These are phyloP conservation scores for Cheilosia vernalis DNA, from an alignment of 2,888 invertebrate genomes.

Conservation along the genomic window DNA sequence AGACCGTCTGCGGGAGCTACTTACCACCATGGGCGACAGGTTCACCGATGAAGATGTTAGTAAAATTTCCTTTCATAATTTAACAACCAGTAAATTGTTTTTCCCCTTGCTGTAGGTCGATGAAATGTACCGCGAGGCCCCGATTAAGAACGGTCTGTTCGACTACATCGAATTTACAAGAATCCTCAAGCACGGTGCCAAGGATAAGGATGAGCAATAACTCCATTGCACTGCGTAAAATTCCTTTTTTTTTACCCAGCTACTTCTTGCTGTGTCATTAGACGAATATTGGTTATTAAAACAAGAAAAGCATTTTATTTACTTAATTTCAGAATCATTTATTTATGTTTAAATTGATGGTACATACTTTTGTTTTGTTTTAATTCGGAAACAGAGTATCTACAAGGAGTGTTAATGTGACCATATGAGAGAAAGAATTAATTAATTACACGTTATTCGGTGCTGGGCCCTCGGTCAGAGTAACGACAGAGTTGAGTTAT, in stretches of 20 bases:
- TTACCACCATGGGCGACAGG: conserved; percentile 99
- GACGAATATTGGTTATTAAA: conserved; percentile 71
- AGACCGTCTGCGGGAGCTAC: conserved; percentile 95
- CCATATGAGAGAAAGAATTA: conserved; percentile 25
- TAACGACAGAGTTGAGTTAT: conserved; percentile 42
- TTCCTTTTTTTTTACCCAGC: conserved; percentile 54
- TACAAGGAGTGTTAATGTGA: conserved; percentile 31
- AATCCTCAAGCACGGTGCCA: conserved; percentile 99
- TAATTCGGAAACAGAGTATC: conserved; percentile 45
- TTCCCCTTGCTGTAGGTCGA: conserved; percentile 87
- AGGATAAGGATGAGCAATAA: conserved; percentile 98
- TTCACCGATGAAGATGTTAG: conserved; percentile 94
- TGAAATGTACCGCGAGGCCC: conserved; percentile 99
- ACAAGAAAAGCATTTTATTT: conserved; percentile 64
- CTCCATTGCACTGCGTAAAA: conserved; percentile 33
- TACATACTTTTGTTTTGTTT: conserved; percentile 32
- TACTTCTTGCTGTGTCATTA: conserved; percentile 66
- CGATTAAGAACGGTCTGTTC: conserved; percentile 95
- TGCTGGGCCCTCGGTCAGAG: conserved; percentile 26
- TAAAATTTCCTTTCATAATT: conserved; percentile 46
- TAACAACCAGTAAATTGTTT: not conserved
- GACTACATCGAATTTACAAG: conserved; percentile 99
- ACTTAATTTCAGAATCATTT: conserved; percentile 66
- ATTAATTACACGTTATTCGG: conserved; percentile 26
- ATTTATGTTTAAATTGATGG: conserved; percentile 51